These are phyloP conservation scores for Styela clava DNA, from an alignment of 23 tunicate species.

Conservation along the genomic window DNA sequence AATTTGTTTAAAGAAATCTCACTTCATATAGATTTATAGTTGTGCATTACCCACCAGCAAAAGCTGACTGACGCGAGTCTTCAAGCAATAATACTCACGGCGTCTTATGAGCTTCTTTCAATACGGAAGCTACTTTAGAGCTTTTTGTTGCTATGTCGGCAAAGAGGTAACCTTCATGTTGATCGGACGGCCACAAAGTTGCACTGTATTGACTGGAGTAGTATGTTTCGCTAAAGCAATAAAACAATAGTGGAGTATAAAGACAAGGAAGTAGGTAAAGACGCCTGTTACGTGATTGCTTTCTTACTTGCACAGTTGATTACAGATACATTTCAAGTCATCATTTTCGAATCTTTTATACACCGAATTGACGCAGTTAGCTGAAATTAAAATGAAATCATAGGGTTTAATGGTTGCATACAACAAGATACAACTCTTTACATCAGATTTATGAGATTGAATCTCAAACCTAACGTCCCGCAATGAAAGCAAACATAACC, in stretches of 20 bases:
- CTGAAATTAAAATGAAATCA: not conserved
- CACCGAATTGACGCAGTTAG: conserved; percentile 2
- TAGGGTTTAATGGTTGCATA: too few species aligned
- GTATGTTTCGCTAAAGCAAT: not conserved
- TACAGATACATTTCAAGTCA: not conserved
- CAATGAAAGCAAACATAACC: too few species aligned
- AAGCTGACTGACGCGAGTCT: too few species aligned
- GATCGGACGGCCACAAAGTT: conserved; percentile 4
- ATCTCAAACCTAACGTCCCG: too few species aligned
- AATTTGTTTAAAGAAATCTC: too few species aligned
- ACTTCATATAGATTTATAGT: too few species aligned
- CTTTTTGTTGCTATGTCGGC: conserved; percentile 5
- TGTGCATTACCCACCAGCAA: too few species aligned
- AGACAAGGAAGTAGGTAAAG: not conserved
- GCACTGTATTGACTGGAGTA: conserved; percentile 2
- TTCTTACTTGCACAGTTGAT: not conserved
- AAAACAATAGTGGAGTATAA: not conserved
- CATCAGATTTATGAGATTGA: too few species aligned
- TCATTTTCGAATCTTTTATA: not conserved
- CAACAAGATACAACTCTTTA: too few species aligned
- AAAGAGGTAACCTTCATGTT: conserved; percentile 4
- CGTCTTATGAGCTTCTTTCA: not conserved
- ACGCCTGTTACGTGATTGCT: not conserved
- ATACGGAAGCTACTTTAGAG: not conserved
- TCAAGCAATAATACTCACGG: not conserved